phyloP scores from a whole-genome alignment of 2,113 vertebrate species.

The Oreocharis arfaki region DNA sequence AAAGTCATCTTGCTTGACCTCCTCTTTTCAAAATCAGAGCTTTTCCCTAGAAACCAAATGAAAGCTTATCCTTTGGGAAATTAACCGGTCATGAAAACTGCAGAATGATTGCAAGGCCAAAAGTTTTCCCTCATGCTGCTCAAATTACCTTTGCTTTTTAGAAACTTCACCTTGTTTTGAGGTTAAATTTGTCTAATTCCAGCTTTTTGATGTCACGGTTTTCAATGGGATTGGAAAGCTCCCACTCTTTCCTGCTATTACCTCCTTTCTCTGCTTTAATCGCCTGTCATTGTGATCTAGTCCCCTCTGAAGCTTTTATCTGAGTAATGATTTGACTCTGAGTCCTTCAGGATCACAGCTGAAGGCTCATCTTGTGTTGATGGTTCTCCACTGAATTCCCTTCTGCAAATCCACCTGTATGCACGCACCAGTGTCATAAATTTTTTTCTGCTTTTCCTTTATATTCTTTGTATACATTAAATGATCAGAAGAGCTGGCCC shows the following conservation, averaged over 20 bases:
- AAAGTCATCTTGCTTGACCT: background rate
- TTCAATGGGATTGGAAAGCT: background rate
- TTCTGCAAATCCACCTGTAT: background rate
- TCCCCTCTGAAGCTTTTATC: background rate
- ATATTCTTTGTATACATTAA: background rate
- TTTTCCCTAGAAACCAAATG: background rate
- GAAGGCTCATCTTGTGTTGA: background rate
- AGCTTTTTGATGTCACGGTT: background rate
- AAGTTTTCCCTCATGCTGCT: background rate
- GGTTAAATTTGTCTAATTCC: background rate
- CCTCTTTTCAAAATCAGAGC: background rate
- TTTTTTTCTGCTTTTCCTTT: background rate
- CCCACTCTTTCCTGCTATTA: background rate
- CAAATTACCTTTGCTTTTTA: background rate
- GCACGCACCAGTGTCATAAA: fast-evolving
- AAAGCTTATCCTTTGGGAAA: background rate
- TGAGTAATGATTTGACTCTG: background rate
- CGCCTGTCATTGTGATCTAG: background rate
- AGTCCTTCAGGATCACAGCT: background rate
- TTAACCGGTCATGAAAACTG: background rate
- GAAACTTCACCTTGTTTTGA: background rate
- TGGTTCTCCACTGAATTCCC: background rate
- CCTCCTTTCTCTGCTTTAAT: background rate
- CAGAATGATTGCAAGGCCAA: background rate
- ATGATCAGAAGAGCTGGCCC: background rate